phyloP scores from a whole-genome alignment of 1,140 invertebrate species.

The Bombus waltoni region DNA sequence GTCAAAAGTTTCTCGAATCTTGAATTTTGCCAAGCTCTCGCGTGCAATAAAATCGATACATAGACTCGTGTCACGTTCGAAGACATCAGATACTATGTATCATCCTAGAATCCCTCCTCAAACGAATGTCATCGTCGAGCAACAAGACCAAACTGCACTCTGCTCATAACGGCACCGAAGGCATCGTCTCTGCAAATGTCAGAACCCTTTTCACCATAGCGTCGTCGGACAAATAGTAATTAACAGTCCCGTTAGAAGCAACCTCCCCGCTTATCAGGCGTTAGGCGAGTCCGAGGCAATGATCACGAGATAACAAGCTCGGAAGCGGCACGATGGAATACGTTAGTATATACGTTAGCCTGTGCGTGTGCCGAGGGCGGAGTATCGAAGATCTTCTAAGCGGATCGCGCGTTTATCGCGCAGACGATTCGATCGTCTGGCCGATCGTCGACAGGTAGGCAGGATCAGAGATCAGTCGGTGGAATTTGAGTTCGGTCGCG shows the following conservation, averaged over 20 bases:
- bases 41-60: too few relatives aligned
- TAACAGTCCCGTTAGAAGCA: constrained; percentile 58
- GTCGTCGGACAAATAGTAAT: constrained; percentile 53
- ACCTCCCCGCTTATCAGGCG: constrained; percentile 36
- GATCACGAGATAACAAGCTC: constrained; percentile 54
- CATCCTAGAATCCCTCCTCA: neutral
- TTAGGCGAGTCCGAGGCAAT: constrained; percentile 35
- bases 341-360: neutral
- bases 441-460: constrained; percentile 38
- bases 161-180: too few relatives aligned
- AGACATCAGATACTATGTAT: too few relatives aligned
- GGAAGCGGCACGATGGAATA: neutral
- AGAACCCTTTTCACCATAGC: neutral
- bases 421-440: constrained; percentile 39
- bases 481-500: constrained; percentile 56
- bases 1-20: too few relatives aligned
- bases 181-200: neutral
- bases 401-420: constrained; percentile 38
- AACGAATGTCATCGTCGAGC: neutral
- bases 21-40: too few relatives aligned
- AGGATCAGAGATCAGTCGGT: constrained; percentile 53
- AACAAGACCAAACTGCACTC: neutral
- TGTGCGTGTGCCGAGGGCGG: constrained; percentile 21
- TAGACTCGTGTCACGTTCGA: too few relatives aligned
- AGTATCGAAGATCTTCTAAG: constrained; percentile 2